phyloP scores from a whole-genome alignment of 2,888 invertebrate genomes.

The Calameuta pallipes region DNA sequence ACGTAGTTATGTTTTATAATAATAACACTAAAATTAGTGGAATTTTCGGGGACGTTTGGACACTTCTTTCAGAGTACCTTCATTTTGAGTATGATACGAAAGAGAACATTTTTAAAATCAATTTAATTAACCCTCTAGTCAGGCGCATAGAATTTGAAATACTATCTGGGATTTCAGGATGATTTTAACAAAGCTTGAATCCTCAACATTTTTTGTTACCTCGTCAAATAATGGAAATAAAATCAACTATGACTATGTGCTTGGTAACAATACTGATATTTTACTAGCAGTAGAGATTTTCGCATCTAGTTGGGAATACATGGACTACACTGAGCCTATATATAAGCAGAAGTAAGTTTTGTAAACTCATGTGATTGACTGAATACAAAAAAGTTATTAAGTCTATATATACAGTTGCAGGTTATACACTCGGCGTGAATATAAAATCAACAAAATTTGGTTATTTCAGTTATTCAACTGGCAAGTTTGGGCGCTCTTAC shows the following conservation, averaged over 20 bases:
- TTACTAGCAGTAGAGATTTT: not conserved
- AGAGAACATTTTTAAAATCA: not conserved
- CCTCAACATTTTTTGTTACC: rapidly evolving
- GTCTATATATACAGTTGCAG: not conserved
- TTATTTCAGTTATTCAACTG: not conserved
- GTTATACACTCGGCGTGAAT: not conserved
- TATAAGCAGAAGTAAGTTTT: not conserved
- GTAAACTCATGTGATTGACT: not conserved
- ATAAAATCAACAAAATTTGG: not conserved
- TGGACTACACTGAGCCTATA: not conserved
- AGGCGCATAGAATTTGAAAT: not conserved
- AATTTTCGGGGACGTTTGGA: not conserved
- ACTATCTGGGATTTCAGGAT: not conserved
- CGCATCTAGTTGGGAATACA: rapidly evolving
- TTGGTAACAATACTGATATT: not conserved
- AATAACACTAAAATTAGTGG: not conserved
- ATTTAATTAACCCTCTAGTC: not conserved
- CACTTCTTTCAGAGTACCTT: not conserved
- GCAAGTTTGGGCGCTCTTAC: not conserved
- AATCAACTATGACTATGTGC: not conserved
- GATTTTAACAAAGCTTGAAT: not conserved
- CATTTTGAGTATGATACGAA: not conserved
- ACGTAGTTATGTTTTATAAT: not conserved
- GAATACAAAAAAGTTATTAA: not conserved
- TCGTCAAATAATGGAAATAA: not conserved